These are phyloP conservation scores for Plemyria rubiginata DNA, from an alignment of 2,888 invertebrate species.

Conservation along the genomic window DNA sequence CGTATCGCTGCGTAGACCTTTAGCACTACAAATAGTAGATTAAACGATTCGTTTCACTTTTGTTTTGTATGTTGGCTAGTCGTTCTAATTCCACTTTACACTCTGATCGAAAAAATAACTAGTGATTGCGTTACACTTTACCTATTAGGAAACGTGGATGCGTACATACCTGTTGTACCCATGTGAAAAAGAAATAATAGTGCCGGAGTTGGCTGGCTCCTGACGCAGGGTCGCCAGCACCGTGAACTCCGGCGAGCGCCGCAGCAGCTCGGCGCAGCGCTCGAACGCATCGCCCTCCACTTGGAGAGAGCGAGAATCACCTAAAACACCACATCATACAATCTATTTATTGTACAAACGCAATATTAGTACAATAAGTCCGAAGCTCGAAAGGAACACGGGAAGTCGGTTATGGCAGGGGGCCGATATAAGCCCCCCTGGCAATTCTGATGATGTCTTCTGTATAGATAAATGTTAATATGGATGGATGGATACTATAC, in stretches of 20 bases:
- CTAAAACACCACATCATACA: constrained; percentile 66
- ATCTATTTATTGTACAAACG: background rate
- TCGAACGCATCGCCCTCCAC: constrained; percentile 88
- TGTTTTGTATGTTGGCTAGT: too few species aligned
- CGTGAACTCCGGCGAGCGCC: constrained; percentile 91
- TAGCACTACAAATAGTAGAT: background rate
- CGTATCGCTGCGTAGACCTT: constrained; percentile 16
- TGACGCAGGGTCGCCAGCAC: constrained; percentile 91
- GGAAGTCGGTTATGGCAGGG: too few species aligned
- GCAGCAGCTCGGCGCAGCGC: constrained; percentile 88
- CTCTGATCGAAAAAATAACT: background rate
- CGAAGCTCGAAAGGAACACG: too few species aligned
- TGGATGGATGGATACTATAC: too few species aligned
- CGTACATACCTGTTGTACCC: constrained; percentile 89
- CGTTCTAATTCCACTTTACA: too few species aligned
- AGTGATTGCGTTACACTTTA: background rate
- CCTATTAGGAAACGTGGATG: background rate
- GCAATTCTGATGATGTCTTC: too few species aligned
- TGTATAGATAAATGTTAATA: too few species aligned
- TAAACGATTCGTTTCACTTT: background rate
- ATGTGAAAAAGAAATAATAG: constrained; percentile 92
- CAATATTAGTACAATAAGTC: too few species aligned
- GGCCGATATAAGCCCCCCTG: too few species aligned
- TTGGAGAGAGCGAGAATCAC: constrained; percentile 89
- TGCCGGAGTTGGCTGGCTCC: constrained; percentile 92